These are phyloP conservation scores for Crocodylus rhombifer DNA, from an alignment of 2,797 vertebrate genomes.

Conservation along the genomic window DNA sequence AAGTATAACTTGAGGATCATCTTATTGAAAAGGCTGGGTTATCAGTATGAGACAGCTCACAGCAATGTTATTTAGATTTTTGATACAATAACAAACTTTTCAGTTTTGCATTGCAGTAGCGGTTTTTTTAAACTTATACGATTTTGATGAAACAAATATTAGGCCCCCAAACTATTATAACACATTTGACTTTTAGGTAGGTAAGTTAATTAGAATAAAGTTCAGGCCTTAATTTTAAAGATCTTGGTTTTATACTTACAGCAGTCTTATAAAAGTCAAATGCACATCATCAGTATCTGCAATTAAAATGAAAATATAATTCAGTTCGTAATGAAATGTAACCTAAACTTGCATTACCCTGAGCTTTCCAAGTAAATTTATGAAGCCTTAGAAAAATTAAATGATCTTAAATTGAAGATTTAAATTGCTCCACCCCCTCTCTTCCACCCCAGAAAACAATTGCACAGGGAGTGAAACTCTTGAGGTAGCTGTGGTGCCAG, in stretches of 20 bases:
- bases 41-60: not conserved
- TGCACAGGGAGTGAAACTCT: slow-evolving; percentile 53
- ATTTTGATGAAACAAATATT: not conserved
- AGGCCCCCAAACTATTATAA: not conserved
- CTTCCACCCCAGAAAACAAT: slow-evolving; percentile 42
- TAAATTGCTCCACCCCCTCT: not conserved
- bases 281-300: rapidly evolving
- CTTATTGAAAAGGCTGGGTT: rapidly evolving
- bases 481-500: slow-evolving; percentile 43
- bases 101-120: no score
- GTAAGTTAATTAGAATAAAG: not conserved
- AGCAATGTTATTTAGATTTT: no score
- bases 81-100: no score
- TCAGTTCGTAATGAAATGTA: not conserved
- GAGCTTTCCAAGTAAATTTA: not conserved
- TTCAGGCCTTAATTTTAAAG: not conserved
- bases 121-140: not conserved
- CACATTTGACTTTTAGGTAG: rapidly evolving
- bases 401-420: not conserved
- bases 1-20: not conserved
- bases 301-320: no score
- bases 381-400: not conserved
- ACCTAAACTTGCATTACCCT: not conserved
- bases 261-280: not conserved
- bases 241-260: not conserved